These are phyloP conservation scores for Cyprinodon variegatus DNA, from an alignment of 2,113 vertebrate genomes.

Conservation along the genomic window DNA sequence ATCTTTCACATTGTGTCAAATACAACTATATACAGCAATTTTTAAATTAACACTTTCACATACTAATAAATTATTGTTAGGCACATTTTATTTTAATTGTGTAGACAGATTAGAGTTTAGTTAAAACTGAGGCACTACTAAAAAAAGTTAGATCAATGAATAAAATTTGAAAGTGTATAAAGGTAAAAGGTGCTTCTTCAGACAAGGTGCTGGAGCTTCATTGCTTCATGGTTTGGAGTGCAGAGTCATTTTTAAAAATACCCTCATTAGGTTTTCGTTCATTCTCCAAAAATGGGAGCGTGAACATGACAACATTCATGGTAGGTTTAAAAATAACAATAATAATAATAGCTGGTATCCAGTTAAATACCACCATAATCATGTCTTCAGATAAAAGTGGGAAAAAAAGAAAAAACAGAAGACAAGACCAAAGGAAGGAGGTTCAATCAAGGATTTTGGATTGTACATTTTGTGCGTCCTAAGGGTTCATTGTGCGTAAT, in stretches of 20 bases:
- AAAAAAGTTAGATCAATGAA: conserved; percentile 17
- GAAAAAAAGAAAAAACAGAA: neutral
- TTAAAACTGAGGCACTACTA: conserved; percentile 9
- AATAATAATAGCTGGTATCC: conserved; percentile 69
- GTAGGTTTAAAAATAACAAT: conserved; percentile 36
- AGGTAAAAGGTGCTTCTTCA: conserved; percentile 12
- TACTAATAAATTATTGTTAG: conserved; percentile 9
- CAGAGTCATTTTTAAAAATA: conserved; percentile 14
- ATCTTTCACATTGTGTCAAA: conserved; percentile 21
- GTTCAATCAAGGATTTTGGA: conserved; percentile 18
- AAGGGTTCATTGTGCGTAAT: conserved; percentile 26
- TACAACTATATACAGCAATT: conserved; percentile 18
- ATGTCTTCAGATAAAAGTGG: conserved; percentile 14
- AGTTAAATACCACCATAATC: conserved; percentile 59
- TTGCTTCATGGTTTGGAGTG: conserved; percentile 46
- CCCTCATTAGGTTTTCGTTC: conserved; percentile 14
- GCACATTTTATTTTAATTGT: conserved; percentile 7
- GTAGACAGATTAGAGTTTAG: conserved; percentile 1
- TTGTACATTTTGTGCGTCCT: conserved; percentile 34
- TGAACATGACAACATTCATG: conserved; percentile 23
- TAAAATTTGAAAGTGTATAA: conserved; percentile 4
- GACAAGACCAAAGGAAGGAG: conserved; percentile 6
- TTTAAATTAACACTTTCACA: conserved; percentile 32
- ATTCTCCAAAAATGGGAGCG: conserved; percentile 62
- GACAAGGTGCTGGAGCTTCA: conserved; percentile 26